phyloP scores from a whole-genome alignment of 2,797 vertebrate genomes.

The Carcharodon carcharias region DNA sequence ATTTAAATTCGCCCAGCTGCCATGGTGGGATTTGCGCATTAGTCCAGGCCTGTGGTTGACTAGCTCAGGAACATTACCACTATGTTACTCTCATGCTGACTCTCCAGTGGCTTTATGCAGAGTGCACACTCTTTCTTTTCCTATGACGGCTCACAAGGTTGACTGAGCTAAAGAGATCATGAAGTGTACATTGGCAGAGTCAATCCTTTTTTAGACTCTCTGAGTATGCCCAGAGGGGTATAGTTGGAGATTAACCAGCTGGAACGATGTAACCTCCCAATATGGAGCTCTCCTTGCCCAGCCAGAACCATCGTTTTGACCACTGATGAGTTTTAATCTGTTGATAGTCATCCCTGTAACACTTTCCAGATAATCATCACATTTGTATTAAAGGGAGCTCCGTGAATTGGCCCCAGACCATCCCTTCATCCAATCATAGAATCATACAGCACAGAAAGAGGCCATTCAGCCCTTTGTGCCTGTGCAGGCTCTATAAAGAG shows the following conservation, averaged over 20 bases:
- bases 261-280: background rate
- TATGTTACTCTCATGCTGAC: too few species aligned
- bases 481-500: too few species aligned
- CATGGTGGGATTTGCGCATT: too few species aligned
- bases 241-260: background rate
- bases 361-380: background rate
- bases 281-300: background rate
- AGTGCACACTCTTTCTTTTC: background rate
- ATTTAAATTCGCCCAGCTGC: background rate
- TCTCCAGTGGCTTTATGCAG: background rate
- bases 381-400: background rate
- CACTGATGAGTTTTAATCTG: background rate
- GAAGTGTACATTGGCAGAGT: background rate
- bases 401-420: background rate
- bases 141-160: background rate
- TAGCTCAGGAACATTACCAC: too few species aligned
- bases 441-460: too few species aligned
- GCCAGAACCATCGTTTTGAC: background rate
- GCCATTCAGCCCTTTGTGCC: too few species aligned
- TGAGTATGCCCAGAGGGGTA: background rate
- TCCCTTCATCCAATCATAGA: background rate
- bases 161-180: background rate
- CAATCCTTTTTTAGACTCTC: background rate
- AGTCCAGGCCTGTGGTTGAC: too few species aligned
- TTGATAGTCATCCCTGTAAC: background rate